phyloP scores from a whole-genome alignment of 64 coral and sea anemone genomes.

The Stylophora pistillata region DNA sequence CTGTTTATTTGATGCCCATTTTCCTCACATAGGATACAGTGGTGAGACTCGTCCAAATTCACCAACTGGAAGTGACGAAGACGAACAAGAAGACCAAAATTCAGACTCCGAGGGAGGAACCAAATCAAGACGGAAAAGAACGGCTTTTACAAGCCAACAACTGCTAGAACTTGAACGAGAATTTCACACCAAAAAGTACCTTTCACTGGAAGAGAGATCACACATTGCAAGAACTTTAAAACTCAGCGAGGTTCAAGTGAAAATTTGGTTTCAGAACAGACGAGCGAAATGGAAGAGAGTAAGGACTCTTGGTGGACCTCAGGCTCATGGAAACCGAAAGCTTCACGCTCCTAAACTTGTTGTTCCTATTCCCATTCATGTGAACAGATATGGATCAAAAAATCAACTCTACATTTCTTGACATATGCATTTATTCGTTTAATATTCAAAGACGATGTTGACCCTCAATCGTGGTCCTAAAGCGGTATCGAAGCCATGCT shows the following conservation, averaged over 20 bases:
- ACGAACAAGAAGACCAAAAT: conserved; percentile 47
- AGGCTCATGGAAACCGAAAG: conserved; percentile 63
- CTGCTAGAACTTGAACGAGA: conserved; percentile 90
- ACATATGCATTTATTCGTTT: conserved; percentile 40
- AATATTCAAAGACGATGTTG: not conserved
- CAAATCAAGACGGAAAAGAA: conserved; percentile 71
- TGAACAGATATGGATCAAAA: conserved; percentile 76
- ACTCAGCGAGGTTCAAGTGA: conserved; percentile 85
- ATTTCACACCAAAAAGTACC: conserved; percentile 89
- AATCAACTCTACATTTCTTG: conserved; percentile 79
- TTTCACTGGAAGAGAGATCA: conserved; percentile 85
- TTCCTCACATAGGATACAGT: not conserved
- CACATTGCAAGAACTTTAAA: conserved; percentile 83
- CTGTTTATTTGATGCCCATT: no score
- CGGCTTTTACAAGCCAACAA: conserved; percentile 98
- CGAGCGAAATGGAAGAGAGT: conserved; percentile 93
- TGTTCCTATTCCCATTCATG: conserved; percentile 98
- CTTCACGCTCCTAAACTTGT: conserved; percentile 87
- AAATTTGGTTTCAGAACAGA: conserved; percentile 95
- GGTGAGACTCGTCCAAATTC: conserved; percentile 18
- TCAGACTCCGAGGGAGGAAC: conserved; percentile 33
- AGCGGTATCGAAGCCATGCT: no score
- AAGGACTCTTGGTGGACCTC: conserved; percentile 64
- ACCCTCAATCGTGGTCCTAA: not conserved
- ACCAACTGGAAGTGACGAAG: not conserved